Evolutionary conservation across 2,113 vertebrate genomes (phyloP).

Genomic region (Gambusia holbrooki): DNA sequence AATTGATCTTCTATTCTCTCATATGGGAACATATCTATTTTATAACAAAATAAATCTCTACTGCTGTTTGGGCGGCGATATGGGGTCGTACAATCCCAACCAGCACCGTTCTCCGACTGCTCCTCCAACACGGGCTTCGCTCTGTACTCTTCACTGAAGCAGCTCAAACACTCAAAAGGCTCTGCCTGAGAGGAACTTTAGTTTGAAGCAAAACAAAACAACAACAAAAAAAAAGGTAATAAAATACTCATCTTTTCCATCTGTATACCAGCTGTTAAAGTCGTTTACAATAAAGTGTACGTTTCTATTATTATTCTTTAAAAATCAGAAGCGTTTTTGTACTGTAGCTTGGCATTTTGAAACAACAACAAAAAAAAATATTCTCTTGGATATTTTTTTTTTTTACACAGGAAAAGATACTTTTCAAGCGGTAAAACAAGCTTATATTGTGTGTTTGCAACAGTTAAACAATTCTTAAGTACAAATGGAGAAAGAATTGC

Average conservation of each 20-base stretch:
- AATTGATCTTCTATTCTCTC: conserved; percentile 63
- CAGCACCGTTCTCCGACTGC: conserved; percentile 38
- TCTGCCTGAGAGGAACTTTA: conserved; percentile 91
- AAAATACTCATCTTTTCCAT: conserved; percentile 77
- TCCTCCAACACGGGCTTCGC: conserved; percentile 19
- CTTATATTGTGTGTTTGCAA: conserved; percentile 86
- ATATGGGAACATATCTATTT: conserved; percentile 65
- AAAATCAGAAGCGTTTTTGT: conserved; percentile 83
- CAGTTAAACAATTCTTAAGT: conserved; percentile 83
- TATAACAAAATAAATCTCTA: conserved; percentile 80
- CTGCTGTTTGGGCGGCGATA: conserved; percentile 47
- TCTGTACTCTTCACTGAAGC: conserved; percentile 85
- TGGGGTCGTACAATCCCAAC: conserved; percentile 41
- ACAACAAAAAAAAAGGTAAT: conserved; percentile 63
- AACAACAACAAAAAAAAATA: conserved; percentile 62
- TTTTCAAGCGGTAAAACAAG: conserved; percentile 83
- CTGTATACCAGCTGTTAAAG: conserved; percentile 86
- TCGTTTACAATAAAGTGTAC: conserved; percentile 86
- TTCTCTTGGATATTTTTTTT: conserved; percentile 65
- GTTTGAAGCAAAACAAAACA: conserved; percentile 65
- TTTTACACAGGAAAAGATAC: conserved; percentile 81
- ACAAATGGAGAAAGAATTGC: conserved; percentile 86
- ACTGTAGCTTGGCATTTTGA: conserved; percentile 82
- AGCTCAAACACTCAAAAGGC: conserved; percentile 90
- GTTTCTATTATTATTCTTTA: conserved; percentile 79